These are phyloP conservation scores for Zaprionus ghesquierei DNA, from an alignment of 1,140 invertebrate species.

Conservation along the genomic window DNA sequence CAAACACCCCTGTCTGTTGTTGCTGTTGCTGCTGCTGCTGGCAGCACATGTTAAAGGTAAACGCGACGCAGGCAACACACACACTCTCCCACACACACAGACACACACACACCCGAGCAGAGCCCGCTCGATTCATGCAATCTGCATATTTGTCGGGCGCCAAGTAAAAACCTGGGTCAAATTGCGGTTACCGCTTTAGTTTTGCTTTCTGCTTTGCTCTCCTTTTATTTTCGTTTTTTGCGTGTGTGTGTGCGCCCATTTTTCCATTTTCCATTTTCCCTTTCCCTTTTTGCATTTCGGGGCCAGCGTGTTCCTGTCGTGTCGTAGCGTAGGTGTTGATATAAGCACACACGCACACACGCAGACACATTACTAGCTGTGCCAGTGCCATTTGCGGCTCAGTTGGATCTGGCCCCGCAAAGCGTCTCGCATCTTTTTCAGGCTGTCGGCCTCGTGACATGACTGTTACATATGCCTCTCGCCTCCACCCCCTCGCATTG, in stretches of 20 bases:
- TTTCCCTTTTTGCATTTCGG: neutral
- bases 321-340: constrained; percentile 66
- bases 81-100: neutral
- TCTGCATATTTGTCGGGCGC: constrained; percentile 77
- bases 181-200: constrained; percentile 72
- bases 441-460: constrained; percentile 29
- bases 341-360: constrained; percentile 40
- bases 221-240: constrained; percentile 31
- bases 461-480: constrained; percentile 43
- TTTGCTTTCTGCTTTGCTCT: constrained; percentile 25
- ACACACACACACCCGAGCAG: neutral
- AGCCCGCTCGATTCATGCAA: constrained; percentile 44
- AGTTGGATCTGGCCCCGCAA: constrained; percentile 39
- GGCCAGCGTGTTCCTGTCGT: constrained; percentile 9
- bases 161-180: constrained; percentile 74
- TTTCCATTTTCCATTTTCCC: constrained; percentile 14
- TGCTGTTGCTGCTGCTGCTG: constrained; percentile 22
- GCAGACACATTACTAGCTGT: constrained; percentile 11
- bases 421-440: constrained; percentile 35
- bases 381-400: constrained; percentile 21
- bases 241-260: constrained; percentile 10
- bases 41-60: constrained; percentile 73
- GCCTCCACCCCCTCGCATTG: neutral
- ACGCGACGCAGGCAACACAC: constrained; percentile 46
- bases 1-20: constrained; percentile 32